Conservation (phyloP, 37 sponge, comb jelly and placozoan genomes). For the Tethya wilhelma region DNA sequence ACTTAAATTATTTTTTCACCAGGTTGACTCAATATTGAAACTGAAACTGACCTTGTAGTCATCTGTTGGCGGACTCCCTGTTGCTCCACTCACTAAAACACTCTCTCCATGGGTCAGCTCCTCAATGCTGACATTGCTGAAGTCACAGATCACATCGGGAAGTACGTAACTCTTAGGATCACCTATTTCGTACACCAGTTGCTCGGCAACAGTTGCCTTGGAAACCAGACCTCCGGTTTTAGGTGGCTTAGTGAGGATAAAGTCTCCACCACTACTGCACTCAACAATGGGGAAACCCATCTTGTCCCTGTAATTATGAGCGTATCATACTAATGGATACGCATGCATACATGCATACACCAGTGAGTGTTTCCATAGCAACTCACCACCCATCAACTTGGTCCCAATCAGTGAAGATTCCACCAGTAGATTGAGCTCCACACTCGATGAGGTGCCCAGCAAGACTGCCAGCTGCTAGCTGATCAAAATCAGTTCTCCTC, state of each 20-base stretch:
- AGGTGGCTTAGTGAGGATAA: constrained; percentile 84
- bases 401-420: constrained; percentile 98
- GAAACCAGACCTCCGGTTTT: constrained; percentile 91
- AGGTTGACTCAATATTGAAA: not conserved
- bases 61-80: constrained; percentile 70
- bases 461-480: constrained; percentile 88
- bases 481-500: constrained; percentile 69
- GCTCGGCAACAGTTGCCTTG: constrained; percentile 89
- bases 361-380: constrained; percentile 1
- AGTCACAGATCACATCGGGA: constrained; percentile 98
- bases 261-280: constrained; percentile 68
- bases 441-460: constrained; percentile 98
- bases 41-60: constrained; percentile 75
- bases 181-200: constrained; percentile 98
- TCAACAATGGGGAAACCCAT: constrained; percentile 98
- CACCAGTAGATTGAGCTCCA: constrained; percentile 98
- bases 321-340: not conserved
- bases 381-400: constrained; percentile 85
- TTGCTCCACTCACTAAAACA: constrained; percentile 85
- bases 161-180: constrained; percentile 89
- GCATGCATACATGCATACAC: not conserved
- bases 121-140: constrained; percentile 75
- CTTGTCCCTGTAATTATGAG: constrained; percentile 66
- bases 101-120: constrained; percentile 40
- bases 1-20: not conserved